Conservation (phyloP, 2,888 invertebrate species). For the Platycheirus rosarum region DNA sequence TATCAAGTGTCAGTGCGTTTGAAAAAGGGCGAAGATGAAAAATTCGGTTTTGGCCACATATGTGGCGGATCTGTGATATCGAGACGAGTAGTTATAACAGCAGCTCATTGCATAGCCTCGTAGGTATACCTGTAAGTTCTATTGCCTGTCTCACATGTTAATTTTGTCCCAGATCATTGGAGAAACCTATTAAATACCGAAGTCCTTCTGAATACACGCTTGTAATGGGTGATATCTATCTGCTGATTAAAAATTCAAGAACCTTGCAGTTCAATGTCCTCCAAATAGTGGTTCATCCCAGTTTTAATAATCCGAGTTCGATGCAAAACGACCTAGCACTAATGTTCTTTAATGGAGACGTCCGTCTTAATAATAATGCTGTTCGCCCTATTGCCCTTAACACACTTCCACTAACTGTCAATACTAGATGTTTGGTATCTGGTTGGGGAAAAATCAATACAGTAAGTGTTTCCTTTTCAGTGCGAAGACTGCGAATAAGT, state of each 20-base stretch:
- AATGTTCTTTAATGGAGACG: conserved; percentile 77
- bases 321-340: conserved; percentile 77
- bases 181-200: conserved; percentile 69
- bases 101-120: conserved; percentile 78
- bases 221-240: conserved; percentile 77
- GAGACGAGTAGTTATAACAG: conserved; percentile 77
- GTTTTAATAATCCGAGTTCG: conserved; percentile 57
- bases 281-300: conserved; percentile 73
- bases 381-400: conserved; percentile 75
- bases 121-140: conserved; percentile 56
- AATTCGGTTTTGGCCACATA: conserved; percentile 77
- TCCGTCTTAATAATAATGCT: conserved; percentile 74
- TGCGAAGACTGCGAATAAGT: background rate
- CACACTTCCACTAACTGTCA: conserved; percentile 3
- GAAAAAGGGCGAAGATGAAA: conserved; percentile 37
- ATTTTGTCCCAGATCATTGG: conserved; percentile 47
- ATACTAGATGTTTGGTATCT: conserved; percentile 75
- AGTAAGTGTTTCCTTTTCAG: conserved; percentile 70
- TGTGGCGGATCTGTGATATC: conserved; percentile 78
- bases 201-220: conserved; percentile 74
- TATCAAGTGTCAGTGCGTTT: conserved; percentile 78
- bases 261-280: conserved; percentile 76
- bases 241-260: conserved; percentile 31
- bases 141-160: background rate
- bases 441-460: conserved; percentile 78